A percentile compares a stretch with the other conserved stretches of the same genome.
Evolutionary conservation across 2,888 invertebrate genomes (phyloP).

Genomic region (Itoplectis maculator): DNA sequence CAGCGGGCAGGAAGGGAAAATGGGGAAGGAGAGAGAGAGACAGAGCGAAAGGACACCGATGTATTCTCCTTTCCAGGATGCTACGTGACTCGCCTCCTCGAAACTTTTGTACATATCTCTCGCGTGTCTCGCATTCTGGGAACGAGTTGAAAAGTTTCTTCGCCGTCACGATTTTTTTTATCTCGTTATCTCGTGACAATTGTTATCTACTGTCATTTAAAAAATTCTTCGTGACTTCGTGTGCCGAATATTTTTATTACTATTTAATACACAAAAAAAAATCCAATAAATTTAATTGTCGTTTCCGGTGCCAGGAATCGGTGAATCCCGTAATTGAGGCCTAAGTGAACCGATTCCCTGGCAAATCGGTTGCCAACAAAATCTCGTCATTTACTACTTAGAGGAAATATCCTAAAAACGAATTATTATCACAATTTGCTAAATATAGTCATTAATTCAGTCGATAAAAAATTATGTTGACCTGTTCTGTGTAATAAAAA

Average conservation of each 20-base stretch:
- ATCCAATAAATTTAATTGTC: too few relatives aligned
- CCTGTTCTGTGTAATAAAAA: neutral
- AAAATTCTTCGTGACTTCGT: too few relatives aligned
- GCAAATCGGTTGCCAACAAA: neutral
- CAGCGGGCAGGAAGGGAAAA: conserved; percentile 11
- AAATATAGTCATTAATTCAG: neutral
- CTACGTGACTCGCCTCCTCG: conserved; percentile 56
- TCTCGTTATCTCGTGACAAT: neutral
- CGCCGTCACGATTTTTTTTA: neutral
- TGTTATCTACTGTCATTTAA: conserved; percentile 13
- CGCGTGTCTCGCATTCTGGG: conserved; percentile 28
- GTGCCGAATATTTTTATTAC: neutral
- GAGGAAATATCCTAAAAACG: too few relatives aligned
- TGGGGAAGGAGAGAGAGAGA: conserved; percentile 7
- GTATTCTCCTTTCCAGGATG: conserved; percentile 47
- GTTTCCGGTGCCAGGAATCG: neutral
- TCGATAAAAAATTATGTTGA: neutral
- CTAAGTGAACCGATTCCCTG: conserved; percentile 11
- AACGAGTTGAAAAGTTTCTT: conserved; percentile 38
- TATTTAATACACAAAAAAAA: neutral
- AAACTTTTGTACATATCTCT: conserved; percentile 6
- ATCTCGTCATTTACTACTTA: neutral
- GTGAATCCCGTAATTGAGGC: neutral
- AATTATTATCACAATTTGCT: too few relatives aligned
- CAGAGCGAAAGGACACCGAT: neutral